phyloP scores from a whole-genome alignment of 2,113 vertebrate species.

The Agapornis roseicollis region DNA sequence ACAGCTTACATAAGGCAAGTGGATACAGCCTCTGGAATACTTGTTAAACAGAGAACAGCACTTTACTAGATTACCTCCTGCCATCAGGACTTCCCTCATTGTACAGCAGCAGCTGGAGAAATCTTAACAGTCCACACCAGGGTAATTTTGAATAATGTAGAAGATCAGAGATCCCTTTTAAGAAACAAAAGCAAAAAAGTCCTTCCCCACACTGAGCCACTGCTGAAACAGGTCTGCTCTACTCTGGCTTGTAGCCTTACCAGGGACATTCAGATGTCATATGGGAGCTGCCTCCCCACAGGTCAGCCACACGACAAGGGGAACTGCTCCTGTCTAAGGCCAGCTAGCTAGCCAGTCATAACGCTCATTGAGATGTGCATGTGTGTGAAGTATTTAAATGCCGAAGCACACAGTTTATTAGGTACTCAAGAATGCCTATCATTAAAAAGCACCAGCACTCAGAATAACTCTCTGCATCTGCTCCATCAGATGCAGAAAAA shows the following conservation, averaged over 20 bases:
- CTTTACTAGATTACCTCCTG: neutral
- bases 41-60: neutral
- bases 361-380: fast-evolving
- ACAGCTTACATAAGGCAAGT: neutral
- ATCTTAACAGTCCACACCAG: neutral
- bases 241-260: neutral
- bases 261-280: fast-evolving
- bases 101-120: neutral
- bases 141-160: neutral
- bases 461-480: neutral
- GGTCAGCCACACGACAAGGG: neutral
- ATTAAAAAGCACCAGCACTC: fast-evolving
- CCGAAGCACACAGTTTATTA: neutral
- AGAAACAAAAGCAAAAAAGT: neutral
- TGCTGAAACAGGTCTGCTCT: neutral
- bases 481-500: fast-evolving
- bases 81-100: neutral
- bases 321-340: fast-evolving
- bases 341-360: neutral
- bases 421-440: fast-evolving
- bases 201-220: neutral
- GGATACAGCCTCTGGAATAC: neutral
- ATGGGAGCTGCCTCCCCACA: fast-evolving
- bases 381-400: neutral
- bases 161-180: neutral